A percentile compares a stretch with the other conserved stretches of the same genome.
Conservation (phyloP, 2,888 invertebrate species). For the Muschampia staudingeri region DNA sequence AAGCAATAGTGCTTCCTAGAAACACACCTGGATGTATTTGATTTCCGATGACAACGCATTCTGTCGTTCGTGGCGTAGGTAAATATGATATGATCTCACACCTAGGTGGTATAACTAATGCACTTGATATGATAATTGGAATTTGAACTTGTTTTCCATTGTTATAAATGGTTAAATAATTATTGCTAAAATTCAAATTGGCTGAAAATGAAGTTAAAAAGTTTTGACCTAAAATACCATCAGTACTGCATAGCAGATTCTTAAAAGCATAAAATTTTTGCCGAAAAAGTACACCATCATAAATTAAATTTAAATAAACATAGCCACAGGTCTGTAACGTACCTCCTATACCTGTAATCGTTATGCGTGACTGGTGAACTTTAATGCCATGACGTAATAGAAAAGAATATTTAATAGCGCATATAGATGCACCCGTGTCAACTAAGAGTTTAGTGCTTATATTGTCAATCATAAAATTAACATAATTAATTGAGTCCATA, state of each 20-base stretch:
- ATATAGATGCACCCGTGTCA: too few relatives aligned
- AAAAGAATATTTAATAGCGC: too few relatives aligned
- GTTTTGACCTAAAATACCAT: not conserved
- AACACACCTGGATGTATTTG: constrained; percentile 1
- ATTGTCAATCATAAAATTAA: too few relatives aligned
- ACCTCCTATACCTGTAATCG: too few relatives aligned
- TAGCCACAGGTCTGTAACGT: not conserved
- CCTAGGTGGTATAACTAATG: constrained; percentile 2
- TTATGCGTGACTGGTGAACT: too few relatives aligned
- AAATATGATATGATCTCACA: constrained; percentile 5
- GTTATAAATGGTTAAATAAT: not conserved
- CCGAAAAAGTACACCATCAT: not conserved
- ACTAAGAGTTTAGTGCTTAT: too few relatives aligned
- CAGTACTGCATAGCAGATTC: not conserved
- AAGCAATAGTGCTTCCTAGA: not conserved
- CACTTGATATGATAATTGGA: constrained; percentile 9
- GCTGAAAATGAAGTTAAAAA: constrained; percentile 1
- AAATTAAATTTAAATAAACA: not conserved
- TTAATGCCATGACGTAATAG: too few relatives aligned
- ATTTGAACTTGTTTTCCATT: constrained; percentile 2
- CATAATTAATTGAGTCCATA: too few relatives aligned
- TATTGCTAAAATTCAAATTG: too few relatives aligned
- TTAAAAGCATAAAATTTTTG: not conserved
- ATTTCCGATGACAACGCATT: not conserved
- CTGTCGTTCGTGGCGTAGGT: not conserved